These are phyloP conservation scores for Karalla daura DNA, from an alignment of 2,797 vertebrate genomes.

Conservation along the genomic window DNA sequence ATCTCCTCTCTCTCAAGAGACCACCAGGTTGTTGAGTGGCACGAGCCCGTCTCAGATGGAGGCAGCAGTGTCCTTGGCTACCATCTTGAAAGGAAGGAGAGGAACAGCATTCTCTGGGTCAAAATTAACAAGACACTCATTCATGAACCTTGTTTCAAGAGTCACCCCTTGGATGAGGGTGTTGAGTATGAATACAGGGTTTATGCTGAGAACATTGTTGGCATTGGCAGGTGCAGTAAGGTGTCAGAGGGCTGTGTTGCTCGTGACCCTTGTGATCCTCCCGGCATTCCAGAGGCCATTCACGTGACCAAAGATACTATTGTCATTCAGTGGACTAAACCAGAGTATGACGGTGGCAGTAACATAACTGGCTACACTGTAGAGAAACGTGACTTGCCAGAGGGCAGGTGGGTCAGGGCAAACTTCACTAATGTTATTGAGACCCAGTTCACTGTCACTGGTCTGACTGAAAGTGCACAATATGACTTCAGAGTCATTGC, in stretches of 20 bases:
- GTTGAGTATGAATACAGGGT: conserved; percentile 97
- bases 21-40: conserved; percentile 95
- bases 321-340: conserved; percentile 95
- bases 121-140: conserved; percentile 97
- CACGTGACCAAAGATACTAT: conserved; percentile 93
- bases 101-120: conserved; percentile 98
- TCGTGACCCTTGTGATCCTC: conserved; percentile 96
- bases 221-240: conserved; percentile 95
- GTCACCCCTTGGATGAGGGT: conserved; percentile 93
- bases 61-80: conserved; percentile 95
- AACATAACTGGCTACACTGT: conserved; percentile 95
- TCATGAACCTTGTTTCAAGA: conserved; percentile 92
- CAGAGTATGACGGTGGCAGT: conserved; percentile 97
- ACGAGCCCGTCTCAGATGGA: conserved; percentile 95
- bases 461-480: conserved; percentile 94
- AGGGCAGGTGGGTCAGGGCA: conserved; percentile 97
- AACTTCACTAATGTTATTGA: conserved; percentile 98
- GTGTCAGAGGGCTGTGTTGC: conserved; percentile 94
- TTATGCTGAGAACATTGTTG: conserved; percentile 98
- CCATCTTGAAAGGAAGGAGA: conserved; percentile 97
- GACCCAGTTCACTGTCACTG: conserved; percentile 93
- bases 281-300: conserved; percentile 93
- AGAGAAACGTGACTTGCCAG: conserved; percentile 97
- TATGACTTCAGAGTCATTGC: conserved; percentile 99
- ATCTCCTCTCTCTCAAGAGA: conserved; percentile 90